Evolutionary conservation across 2,797 vertebrate species (phyloP).

Genomic region (Enteromius viviparus): DNA sequence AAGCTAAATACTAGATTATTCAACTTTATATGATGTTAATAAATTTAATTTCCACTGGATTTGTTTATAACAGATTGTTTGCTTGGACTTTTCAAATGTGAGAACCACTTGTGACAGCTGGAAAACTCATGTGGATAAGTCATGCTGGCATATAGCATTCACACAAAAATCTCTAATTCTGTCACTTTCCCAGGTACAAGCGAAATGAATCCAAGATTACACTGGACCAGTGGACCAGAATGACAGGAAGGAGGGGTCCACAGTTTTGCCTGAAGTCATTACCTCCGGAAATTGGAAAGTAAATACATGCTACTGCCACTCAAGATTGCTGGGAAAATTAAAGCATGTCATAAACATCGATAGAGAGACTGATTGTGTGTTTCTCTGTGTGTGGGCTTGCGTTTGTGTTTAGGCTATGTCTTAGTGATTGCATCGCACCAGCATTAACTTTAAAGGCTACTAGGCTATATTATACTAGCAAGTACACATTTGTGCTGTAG

Average conservation of each 20-base stretch:
- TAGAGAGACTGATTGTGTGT: constrained; percentile 29
- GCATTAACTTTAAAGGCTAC: background rate
- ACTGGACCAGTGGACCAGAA: background rate
- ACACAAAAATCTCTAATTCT: background rate
- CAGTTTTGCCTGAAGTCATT: constrained; percentile 11
- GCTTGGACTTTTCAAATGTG: constrained; percentile 2
- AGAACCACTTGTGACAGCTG: background rate
- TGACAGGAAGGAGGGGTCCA: constrained; percentile 21
- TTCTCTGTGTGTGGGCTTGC: constrained; percentile 35
- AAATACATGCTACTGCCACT: constrained; percentile 73
- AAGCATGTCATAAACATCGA: constrained; percentile 62
- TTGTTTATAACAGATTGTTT: constrained; percentile 4
- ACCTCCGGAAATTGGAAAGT: constrained; percentile 69
- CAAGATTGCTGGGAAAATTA: constrained; percentile 78
- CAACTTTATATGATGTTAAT: background rate
- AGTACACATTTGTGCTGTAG: background rate
- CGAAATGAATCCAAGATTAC: background rate
- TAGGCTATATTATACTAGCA: background rate
- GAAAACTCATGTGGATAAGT: constrained; percentile 4
- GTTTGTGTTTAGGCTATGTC: constrained; percentile 14
- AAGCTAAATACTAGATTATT: background rate
- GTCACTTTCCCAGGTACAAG: background rate
- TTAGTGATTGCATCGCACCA: background rate
- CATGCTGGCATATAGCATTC: background rate
- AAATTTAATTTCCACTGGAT: background rate